Base-by-base conservation (phyloP, 2,888 invertebrate species). In the Gryllus longicercus region DNA sequence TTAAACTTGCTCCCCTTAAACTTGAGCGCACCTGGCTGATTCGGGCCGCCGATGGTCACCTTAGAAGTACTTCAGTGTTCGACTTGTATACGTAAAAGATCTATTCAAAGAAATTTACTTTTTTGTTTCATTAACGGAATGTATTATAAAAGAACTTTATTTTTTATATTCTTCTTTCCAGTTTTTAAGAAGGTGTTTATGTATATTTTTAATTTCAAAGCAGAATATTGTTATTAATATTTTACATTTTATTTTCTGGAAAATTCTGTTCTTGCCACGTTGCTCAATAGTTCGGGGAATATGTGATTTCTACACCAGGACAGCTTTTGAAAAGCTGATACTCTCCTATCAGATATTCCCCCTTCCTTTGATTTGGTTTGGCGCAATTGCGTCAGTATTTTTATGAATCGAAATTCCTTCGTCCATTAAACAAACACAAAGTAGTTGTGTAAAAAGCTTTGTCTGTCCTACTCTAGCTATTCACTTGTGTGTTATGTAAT, bases 11-110 rank as follows among this genome's bases (percentile, higher is more conserved):
- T 63, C 14, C n/a, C 63, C n/a, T 63, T 63, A 14, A 18, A n/a
- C 63, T 63, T 14, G 63, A 63, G 16, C 63, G 14, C 63, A 38
- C 38, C 38, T 5, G 38, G 38, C 38, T 38, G 38, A 63, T 18
- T 63, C 63, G 63, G 63, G 63, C 14, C 63, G 63, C 14, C 14
- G n/a, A 63, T 63, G 63, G 63, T 63, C 63, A 63, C n/a, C 63
- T n/a, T 63, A 63, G 63, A 63, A 63, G 63, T 63, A 63, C 63
- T 63, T 63, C 63, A 63, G 63, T 63, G 63, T 63, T 63, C 63
- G 63, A 63, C n/a, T 63, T 63, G 63, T 63, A 63, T 63, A 63
- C 63, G 63, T 63, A 63, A 63, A 63, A 63, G 63, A n/a, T 63
- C 63, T 63, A 63, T 63, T 63, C 63, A 63, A 63, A 63, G 63